Evolutionary conservation across 2,113 vertebrate species (phyloP).

Genomic region (Geococcyx californianus): DNA sequence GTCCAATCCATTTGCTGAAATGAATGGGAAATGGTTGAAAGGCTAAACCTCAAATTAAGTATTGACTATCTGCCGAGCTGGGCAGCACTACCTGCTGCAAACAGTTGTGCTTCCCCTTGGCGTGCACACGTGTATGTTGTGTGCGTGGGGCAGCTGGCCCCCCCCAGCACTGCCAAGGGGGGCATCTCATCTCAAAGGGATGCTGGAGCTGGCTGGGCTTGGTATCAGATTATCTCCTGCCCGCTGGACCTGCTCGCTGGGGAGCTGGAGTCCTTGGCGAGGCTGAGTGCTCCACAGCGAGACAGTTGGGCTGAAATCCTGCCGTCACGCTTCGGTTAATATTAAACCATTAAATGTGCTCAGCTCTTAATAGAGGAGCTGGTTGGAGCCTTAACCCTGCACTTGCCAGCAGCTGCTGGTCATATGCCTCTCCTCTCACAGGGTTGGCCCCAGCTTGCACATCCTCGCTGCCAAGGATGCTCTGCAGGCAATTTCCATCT

Average conservation of each 20-base stretch:
- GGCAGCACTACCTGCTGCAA: background rate
- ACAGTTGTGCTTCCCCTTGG: rapidly evolving
- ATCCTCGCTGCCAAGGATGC: rapidly evolving
- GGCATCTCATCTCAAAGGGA: background rate
- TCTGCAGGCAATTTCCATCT: background rate
- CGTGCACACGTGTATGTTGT: rapidly evolving
- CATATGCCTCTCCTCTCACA: background rate
- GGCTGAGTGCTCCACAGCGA: background rate
- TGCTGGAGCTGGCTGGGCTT: background rate
- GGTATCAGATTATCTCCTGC: background rate
- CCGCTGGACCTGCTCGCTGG: rapidly evolving
- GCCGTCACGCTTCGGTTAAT: constrained; percentile 39
- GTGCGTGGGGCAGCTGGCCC: rapidly evolving
- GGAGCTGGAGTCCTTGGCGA: background rate
- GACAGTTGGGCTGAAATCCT: constrained; percentile 29
- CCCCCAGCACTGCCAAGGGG: background rate
- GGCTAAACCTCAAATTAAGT: constrained; percentile 57
- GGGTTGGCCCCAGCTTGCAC: too few relatives aligned
- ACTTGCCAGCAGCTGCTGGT: background rate
- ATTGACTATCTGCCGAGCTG: constrained; percentile 27
- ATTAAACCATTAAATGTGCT: constrained; percentile 56
- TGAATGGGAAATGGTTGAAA: constrained; percentile 38
- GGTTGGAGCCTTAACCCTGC: constrained; percentile 35
- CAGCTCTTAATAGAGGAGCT: background rate
- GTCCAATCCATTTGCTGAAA: constrained; percentile 8